Conservation (phyloP, 2,113 vertebrate species). For the Cercocebus atys region DNA sequence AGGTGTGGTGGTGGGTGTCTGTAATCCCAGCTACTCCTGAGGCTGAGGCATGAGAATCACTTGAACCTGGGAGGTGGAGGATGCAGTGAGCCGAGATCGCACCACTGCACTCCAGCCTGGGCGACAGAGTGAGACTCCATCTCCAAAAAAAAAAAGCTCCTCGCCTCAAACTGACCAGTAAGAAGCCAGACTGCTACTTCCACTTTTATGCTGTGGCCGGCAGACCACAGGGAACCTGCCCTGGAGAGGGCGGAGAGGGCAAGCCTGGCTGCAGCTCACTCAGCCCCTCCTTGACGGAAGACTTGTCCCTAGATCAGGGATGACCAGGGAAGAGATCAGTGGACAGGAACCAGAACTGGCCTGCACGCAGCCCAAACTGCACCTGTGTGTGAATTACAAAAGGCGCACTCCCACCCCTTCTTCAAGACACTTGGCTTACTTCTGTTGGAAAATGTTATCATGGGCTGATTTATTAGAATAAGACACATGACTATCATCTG, state of each 20-base stretch:
- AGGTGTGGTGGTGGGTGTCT: neutral
- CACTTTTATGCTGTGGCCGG: neutral
- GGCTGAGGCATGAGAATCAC: neutral
- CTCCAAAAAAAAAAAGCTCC: neutral
- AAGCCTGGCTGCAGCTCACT: neutral
- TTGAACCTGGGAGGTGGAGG: neutral
- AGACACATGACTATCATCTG: neutral
- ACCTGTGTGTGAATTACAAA: neutral
- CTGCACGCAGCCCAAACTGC: neutral
- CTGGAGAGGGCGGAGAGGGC: neutral
- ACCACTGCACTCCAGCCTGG: neutral
- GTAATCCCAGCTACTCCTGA: neutral
- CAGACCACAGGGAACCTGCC: fast-evolving
- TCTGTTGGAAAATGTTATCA: neutral
- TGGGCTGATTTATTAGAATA: neutral
- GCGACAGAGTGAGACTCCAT: neutral
- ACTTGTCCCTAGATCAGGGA: neutral
- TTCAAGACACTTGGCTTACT: neutral
- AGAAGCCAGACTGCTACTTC: neutral
- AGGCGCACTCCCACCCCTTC: neutral
- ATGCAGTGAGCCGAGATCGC: neutral
- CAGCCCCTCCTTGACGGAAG: neutral
- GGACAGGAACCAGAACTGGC: neutral
- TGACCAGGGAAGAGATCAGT: neutral
- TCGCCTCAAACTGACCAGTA: neutral